Evolutionary conservation across 1,140 invertebrate species (phyloP), one percentile per base, ranked within the genome.

Genomic region (Polypedilum vanderplanki): DNA sequence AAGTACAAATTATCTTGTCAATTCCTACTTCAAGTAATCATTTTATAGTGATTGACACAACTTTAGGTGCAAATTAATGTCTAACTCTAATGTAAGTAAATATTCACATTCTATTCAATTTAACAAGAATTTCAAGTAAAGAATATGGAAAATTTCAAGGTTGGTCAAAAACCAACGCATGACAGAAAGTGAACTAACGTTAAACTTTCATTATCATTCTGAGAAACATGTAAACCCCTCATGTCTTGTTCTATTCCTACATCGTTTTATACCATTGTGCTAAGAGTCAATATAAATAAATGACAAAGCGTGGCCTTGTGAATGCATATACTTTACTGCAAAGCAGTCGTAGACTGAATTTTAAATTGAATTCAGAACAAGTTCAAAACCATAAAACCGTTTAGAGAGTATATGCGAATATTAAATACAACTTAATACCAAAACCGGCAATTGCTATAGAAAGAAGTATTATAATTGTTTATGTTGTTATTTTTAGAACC

Each of bases 171-270:
- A 3, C 24, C 24, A 33, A 33, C 24, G 24, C 24, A 33, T 33
- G 24, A 46, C 15, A 15, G 41, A 46, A 46, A 46, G 46, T 57
- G 46, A 57, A 57, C 15, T n/a, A n/a, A 15, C n/a, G 46, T 57
- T n/a, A 57, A 0, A 57, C 46, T 57, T 57, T 57, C 46, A 57
- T 57, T 57, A 57, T 57, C 46, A 57, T 57, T 57, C 4, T 33
- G 2, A 33, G 5, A 33, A 33, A 33, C 24, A 33, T n/a, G n/a
- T 33, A 33, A 33, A 33, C 24, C 24, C 24, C 24, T 33, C 24
- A 57, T 57, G 46, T 57, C 46, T 57, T 57, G 46, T 57, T 57
- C 46, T 57, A 57, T 57, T 57, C 15, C 12, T 57, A 57, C 46
- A 57, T 57, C n/a, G 8, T 46, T 46, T 46, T 57, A 57, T 15